Evolutionary conservation across 2,797 vertebrate species (phyloP), one percentile per base, ranked within the genome.

Genomic region (Diceros bicornis): DNA sequence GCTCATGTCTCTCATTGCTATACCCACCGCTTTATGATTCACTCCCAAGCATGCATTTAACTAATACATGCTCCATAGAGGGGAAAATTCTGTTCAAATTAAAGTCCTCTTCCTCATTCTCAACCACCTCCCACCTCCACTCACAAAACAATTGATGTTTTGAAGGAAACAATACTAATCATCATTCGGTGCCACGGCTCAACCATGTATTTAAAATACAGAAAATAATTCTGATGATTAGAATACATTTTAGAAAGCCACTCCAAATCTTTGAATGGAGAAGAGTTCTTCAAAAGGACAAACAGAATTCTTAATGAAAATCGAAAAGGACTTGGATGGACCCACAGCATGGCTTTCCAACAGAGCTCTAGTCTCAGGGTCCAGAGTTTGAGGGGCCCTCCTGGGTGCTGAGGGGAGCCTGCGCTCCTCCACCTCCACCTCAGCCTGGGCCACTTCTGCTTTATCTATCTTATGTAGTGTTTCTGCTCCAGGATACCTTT

Each of bases 211-310:
- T 74, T 79, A 57, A 91, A 96, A 52, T 10, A 69, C 2, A 44
- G 27, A 81, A 89, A 90, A 78, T 64, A 82, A 85, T 47, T 79
- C 59, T 77, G 55, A 72, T 0, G 0, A 55, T 55, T 50, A 59
- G 20, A 62, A 57, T n/a, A 37, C 55, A 64, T 83, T 86, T 81
- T 64, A 29, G 44, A 79, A 78, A 79, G 52, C n/a, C 74, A 37
- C 14, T 44, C 57, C n/a, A 61, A 86, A 92, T 50, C 41, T 25
- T 52, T 61, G 17, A 86, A 44, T 6, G 55, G 9, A 41, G 37
- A 20, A 74, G 71, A 83, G 34, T 74, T 92, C 52, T 79, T 75
- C 52, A 37, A 86, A 94, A 44, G 16, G 86, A 64, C 52, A 93
- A 86, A 89, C 20, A n/a, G 17, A 55, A 66, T 27, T 74, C 79